A percentile compares a stretch with the other conserved stretches of the same genome.
Conservation (phyloP, 2,888 invertebrate genomes). For the Odontomyia ornata region DNA sequence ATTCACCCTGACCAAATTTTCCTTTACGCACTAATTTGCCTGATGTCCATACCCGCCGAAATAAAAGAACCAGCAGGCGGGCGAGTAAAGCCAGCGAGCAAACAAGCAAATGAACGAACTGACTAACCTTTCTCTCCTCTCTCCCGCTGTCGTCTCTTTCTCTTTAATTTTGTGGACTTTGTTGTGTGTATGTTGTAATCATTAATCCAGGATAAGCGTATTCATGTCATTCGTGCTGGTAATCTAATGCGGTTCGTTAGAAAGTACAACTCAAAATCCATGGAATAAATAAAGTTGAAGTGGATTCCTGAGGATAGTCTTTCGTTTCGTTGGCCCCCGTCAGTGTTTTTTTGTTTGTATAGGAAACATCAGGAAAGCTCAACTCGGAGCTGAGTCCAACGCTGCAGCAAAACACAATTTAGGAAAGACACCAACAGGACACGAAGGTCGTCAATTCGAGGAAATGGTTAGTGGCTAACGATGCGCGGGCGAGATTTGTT, state of each 20-base stretch:
- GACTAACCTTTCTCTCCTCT: too few relatives aligned
- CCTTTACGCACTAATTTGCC: conserved; percentile 2
- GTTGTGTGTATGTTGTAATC: conserved; percentile 27
- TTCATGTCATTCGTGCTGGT: conserved; percentile 47
- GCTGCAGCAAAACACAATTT: too few relatives aligned
- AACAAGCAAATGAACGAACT: too few relatives aligned
- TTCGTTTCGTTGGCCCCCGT: too few relatives aligned
- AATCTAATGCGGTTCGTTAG: conserved; percentile 49
- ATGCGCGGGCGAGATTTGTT: not conserved
- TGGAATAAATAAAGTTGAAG: conserved; percentile 44
- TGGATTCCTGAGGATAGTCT: not conserved
- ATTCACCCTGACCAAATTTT: not conserved
- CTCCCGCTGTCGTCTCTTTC: not conserved
- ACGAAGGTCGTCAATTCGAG: not conserved
- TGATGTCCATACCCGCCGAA: not conserved
- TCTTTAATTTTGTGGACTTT: not conserved
- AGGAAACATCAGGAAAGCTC: not conserved
- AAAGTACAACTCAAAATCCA: conserved; percentile 46
- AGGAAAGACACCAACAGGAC: not conserved
- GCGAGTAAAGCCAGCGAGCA: too few relatives aligned
- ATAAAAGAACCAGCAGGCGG: too few relatives aligned
- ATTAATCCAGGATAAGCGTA: conserved; percentile 48
- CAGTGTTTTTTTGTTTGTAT: not conserved
- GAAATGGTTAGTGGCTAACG: not conserved
- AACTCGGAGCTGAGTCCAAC: too few relatives aligned